These are phyloP conservation scores for Schrankia costaestrigalis DNA, from an alignment of 2,888 invertebrate genomes.

Conservation along the genomic window DNA sequence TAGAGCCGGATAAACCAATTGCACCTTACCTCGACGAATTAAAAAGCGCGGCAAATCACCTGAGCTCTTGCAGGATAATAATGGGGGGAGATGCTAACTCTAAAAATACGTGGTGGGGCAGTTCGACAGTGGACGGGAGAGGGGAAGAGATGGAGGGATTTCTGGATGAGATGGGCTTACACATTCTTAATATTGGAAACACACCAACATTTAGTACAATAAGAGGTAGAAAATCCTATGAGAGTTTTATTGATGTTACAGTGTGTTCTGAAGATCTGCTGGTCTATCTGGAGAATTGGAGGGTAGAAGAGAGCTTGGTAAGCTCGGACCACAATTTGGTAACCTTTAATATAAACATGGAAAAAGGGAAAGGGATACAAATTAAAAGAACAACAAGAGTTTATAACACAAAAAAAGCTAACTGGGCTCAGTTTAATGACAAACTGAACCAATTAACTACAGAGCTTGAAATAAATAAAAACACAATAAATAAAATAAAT, in stretches of 20 bases:
- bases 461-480: neutral
- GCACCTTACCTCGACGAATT: no score
- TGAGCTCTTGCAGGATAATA: no score
- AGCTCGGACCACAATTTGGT: constrained; percentile 28
- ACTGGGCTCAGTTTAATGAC: constrained; percentile 20
- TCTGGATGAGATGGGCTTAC: neutral
- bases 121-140: constrained; percentile 7
- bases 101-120: constrained; percentile 23
- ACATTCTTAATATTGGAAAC: constrained; percentile 20
- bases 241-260: constrained; percentile 28
- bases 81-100: constrained; percentile 21
- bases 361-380: constrained; percentile 2
- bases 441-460: constrained; percentile 7
- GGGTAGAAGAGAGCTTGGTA: constrained; percentile 8
- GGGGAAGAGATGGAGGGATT: constrained; percentile 3
- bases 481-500: neutral
- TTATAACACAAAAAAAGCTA: constrained; percentile 22
- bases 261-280: constrained; percentile 17
- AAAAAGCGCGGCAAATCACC: no score
- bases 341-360: constrained; percentile 10
- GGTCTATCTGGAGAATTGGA: constrained; percentile 13
- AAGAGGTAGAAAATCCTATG: constrained; percentile 9
- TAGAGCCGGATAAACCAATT: no score
- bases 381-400: constrained; percentile 13
- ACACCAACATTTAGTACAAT: constrained; percentile 28